Base-by-base conservation (phyloP, 2,797 vertebrate species). In the Cossypha dichroa region DNA sequence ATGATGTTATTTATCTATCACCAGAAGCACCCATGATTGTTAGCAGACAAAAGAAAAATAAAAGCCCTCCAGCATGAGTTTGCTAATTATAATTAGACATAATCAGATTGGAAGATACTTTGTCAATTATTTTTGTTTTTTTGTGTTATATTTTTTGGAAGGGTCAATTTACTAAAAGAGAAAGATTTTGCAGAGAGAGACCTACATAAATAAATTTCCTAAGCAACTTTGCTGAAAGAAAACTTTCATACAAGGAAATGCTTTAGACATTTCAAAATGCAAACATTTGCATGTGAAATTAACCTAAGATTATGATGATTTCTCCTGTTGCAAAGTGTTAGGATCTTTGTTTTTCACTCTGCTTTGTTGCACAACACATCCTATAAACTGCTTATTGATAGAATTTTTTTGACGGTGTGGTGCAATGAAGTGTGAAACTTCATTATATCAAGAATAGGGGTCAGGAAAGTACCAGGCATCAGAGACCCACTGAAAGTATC, bases 1-100 rank as follows among this genome's bases (percentile, higher is more conserved):
- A 13, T 51, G 31, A 66, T 85, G 72, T 66, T 94, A 83, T 90
- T 94, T 96, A 85, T 92, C 75, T 78, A 33, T 48, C 85, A 91
- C 58, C 73, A 90, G 62, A 88, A 93, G 51, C 43, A 75, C 66
- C 66, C 58, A 73, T 55, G 79, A 36, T 63, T 36, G 38, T 93
- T 63, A 88, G 33, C 22, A 94, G 85, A 86, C 40, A 94, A 88
- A 91, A 58, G 41, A 36, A 81, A 79, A 86, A 70, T 33, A 52
- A 69, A 88, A 88, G 3, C 46, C 79, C 40, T 49, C 10, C n/a
- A 85, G 55, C 56, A 46, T 14, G 41, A 79, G 31, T 88, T 73
- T 93, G 66, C 51, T 95, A 91, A 73, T 79, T 69, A 52, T 78
- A 90, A 81, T 90, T 81, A 88, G 28, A 34, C 52, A 73, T 62